These are phyloP conservation scores for Andrena haemorrhoa DNA, from an alignment of 2,888 invertebrate species.

Conservation along the genomic window DNA sequence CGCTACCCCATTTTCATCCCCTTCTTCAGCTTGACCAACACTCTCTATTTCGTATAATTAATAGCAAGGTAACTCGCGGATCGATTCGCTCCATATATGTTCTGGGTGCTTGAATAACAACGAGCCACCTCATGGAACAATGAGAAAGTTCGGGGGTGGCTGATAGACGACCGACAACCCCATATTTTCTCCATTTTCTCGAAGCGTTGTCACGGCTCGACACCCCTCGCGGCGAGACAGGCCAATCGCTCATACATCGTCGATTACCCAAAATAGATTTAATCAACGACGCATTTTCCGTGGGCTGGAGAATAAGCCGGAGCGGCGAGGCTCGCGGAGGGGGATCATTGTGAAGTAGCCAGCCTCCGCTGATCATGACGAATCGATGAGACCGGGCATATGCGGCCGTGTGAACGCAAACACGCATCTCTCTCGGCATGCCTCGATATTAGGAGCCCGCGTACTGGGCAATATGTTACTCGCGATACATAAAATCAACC, in stretches of 20 bases:
- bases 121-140: slow-evolving; percentile 40
- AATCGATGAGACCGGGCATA: slow-evolving; percentile 80
- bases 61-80: slow-evolving; percentile 50
- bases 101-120: slow-evolving; percentile 45
- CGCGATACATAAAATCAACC: slow-evolving; percentile 26
- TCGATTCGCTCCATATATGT: slow-evolving; percentile 56
- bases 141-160: slow-evolving; percentile 46
- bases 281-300: slow-evolving; percentile 75
- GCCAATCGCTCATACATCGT: slow-evolving; percentile 75
- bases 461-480: slow-evolving; percentile 52
- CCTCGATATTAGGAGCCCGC: slow-evolving; percentile 60
- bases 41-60: slow-evolving; percentile 44
- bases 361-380: slow-evolving; percentile 74
- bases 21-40: neutral
- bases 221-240: slow-evolving; percentile 32
- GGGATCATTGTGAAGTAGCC: slow-evolving; percentile 42
- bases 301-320: slow-evolving; percentile 63
- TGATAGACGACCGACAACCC: slow-evolving; percentile 12
- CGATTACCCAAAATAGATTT: slow-evolving; percentile 80
- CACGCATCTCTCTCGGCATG: slow-evolving; percentile 60
- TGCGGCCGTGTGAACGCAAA: slow-evolving; percentile 79
- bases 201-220: slow-evolving; percentile 38
- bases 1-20: neutral
- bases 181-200: slow-evolving; percentile 62
- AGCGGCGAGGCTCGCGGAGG: neutral